A percentile compares a stretch with the other conserved stretches of the same genome.
Evolutionary conservation across 2,888 invertebrate genomes (phyloP).

Genomic region (Cantharis rufa): DNA sequence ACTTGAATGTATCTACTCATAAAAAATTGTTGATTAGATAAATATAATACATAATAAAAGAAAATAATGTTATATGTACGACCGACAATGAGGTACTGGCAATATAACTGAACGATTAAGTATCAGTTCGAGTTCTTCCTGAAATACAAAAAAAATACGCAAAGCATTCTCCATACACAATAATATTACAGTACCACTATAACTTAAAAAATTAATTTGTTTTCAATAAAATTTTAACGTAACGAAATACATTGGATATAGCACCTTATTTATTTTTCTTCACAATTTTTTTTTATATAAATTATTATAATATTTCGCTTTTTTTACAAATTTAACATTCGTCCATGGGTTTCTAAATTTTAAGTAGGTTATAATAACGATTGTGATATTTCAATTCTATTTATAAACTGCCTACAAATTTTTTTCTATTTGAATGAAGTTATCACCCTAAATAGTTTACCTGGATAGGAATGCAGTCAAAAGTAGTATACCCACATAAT

Average conservation of each 20-base stretch:
- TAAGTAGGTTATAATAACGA: not conserved
- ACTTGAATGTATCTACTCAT: not conserved
- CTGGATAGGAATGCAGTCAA: not conserved
- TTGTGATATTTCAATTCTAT: not conserved
- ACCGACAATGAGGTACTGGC: not conserved
- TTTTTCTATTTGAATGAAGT: not conserved
- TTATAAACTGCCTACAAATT: not conserved
- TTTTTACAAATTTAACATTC: not conserved
- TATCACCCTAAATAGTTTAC: not conserved
- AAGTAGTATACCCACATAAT: not conserved
- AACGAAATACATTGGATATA: too few species aligned
- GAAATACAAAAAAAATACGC: too few species aligned
- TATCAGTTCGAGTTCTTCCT: not conserved
- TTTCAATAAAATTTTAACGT: too few species aligned
- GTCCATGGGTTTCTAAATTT: too few species aligned
- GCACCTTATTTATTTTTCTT: too few species aligned
- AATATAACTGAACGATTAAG: not conserved
- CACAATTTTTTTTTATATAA: too few species aligned
- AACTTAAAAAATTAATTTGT: too few species aligned
- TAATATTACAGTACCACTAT: too few species aligned
- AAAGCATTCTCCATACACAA: too few species aligned
- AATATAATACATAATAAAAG: not conserved
- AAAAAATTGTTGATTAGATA: not conserved
- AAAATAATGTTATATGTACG: not conserved
- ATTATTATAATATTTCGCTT: not conserved